Evolutionary conservation across 1,140 invertebrate genomes (phyloP), one percentile per base, ranked within the genome.

Genomic region (Sycophila sp.): DNA sequence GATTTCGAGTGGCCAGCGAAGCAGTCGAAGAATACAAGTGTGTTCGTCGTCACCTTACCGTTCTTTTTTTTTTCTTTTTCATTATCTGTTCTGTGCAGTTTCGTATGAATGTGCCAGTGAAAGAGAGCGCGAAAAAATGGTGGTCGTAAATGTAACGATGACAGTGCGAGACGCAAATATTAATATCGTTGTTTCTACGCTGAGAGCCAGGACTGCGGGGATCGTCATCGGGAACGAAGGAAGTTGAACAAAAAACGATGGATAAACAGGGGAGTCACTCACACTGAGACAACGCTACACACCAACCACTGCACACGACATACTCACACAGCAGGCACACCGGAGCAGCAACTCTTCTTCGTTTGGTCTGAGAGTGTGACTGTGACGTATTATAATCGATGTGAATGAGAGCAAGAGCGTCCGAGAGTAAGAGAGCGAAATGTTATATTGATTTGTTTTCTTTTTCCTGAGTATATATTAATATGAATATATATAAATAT

Each of bases 11-110:
- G 0, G 28, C 24, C 6, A 59, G 32, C 45, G 7, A 38, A 10
- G 24, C 24, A 19, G n/a, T 1, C 4, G 26, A 34, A 32, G 45
- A 15, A 51, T 36, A 30, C 28, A 19, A 58, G 65, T 68, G n/a
- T n/a, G 65, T 68, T 49, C 6, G 38, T 49, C 28, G 22, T 59
- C 19, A 42, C 36, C 59, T 34, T 34, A 19, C n/a, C n/a, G n/a
- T n/a, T n/a, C n/a, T n/a, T n/a, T n/a, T n/a, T n/a, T n/a, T n/a
- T n/a, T n/a, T n/a, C n/a, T n/a, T n/a, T n/a, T n/a, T n/a, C n/a
- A n/a, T n/a, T n/a, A n/a, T n/a, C n/a, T n/a, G n/a, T n/a, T 68
- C 47, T 68, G 65, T 68, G 55, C 30, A 68, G 55, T 68, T 59
- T 59, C 13, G 28, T 42, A 45, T 36, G 49, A 47, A 55, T 68